Evolutionary conservation across 2,888 invertebrate species (phyloP).

Genomic region (Athrips mouffetella): DNA sequence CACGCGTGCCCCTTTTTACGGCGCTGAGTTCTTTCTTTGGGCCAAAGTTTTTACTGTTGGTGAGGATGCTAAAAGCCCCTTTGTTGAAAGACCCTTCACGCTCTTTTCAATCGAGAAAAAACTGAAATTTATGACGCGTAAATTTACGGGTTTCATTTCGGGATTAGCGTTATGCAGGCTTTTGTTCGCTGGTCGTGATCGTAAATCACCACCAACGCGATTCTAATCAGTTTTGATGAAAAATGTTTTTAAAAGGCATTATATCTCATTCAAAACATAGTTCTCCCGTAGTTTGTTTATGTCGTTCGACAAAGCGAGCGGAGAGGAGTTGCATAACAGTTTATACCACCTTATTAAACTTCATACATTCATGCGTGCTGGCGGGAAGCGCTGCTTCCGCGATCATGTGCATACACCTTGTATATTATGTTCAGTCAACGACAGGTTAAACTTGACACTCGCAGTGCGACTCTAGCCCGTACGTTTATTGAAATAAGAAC

Average conservation of each 20-base stretch:
- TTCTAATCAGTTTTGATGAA: neutral
- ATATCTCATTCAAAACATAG: neutral
- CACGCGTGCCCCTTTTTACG: conserved; percentile 45
- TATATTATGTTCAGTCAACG: no score
- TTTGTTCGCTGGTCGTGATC: conserved; percentile 6
- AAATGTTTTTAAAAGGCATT: neutral
- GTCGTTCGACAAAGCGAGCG: no score
- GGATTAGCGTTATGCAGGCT: conserved; percentile 17
- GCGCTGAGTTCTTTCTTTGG: conserved; percentile 45
- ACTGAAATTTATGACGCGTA: conserved; percentile 55
- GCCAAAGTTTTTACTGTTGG: conserved; percentile 47
- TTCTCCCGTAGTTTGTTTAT: neutral
- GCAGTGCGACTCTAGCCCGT: no score
- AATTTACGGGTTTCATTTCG: conserved; percentile 35
- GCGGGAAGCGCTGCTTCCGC: neutral
- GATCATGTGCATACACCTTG: no score
- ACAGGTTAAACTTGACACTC: no score
- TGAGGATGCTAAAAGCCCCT: conserved; percentile 50
- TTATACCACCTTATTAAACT: conserved; percentile 2
- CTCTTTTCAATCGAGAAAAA: conserved; percentile 51
- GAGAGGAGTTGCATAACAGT: neutral
- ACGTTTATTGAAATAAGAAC: no score
- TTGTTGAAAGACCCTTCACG: conserved; percentile 45
- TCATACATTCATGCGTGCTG: conserved; percentile 9
- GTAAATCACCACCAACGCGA: neutral